Conservation (phyloP, 2,113 vertebrate species). For the Rhinoderma darwinii region DNA sequence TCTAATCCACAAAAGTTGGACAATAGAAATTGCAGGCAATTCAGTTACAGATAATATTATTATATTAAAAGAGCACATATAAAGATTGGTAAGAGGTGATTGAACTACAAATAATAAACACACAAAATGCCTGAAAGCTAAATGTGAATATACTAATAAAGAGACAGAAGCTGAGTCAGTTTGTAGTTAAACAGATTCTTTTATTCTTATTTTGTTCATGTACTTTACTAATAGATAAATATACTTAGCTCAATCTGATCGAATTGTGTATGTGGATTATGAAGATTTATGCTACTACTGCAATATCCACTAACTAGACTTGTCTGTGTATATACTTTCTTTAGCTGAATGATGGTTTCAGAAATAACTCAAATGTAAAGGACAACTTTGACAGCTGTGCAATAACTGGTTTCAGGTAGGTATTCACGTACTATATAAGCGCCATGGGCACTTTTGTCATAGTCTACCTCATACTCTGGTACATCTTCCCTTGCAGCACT, state of each 20-base stretch:
- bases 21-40: background rate
- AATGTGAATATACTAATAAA: too few relatives aligned
- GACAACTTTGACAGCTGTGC: conserved; percentile 66
- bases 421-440: background rate
- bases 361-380: conserved; percentile 64
- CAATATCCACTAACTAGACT: background rate
- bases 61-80: background rate
- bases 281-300: background rate
- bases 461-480: too few relatives aligned
- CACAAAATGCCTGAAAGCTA: too few relatives aligned
- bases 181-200: background rate
- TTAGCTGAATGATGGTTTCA: conserved; percentile 70
- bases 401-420: conserved; percentile 71
- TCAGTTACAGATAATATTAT: background rate
- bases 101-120: too few relatives aligned
- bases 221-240: too few relatives aligned
- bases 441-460: too few relatives aligned
- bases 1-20: background rate
- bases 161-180: too few relatives aligned
- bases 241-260: too few relatives aligned
- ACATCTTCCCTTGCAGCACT: too few relatives aligned
- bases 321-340: conserved; percentile 10
- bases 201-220: background rate
- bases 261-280: too few relatives aligned
- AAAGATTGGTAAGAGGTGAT: too few relatives aligned